These are phyloP conservation scores for Silurus glanis DNA, from an alignment of 2,113 vertebrate genomes.

Conservation along the genomic window DNA sequence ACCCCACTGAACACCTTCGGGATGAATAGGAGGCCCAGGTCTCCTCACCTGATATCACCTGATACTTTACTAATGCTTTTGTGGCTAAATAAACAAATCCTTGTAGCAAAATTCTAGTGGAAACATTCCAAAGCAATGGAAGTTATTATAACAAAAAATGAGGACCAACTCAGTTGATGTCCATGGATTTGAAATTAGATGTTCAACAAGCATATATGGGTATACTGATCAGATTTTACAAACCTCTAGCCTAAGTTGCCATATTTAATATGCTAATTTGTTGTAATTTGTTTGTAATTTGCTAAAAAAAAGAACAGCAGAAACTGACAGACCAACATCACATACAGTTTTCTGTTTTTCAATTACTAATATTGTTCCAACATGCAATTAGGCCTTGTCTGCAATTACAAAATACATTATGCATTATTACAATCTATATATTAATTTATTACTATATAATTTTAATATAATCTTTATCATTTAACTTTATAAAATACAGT, in stretches of 20 bases:
- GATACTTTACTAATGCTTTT: neutral
- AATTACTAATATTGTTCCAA: neutral
- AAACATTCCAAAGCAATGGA: neutral
- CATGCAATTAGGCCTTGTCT: neutral
- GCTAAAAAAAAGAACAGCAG: neutral
- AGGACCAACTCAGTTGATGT: too few relatives aligned
- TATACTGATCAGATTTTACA: neutral
- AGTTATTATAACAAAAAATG: neutral
- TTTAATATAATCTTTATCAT: too few relatives aligned
- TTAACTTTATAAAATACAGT: too few relatives aligned
- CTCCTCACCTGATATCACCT: neutral
- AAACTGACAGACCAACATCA: neutral
- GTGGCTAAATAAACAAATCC: neutral
- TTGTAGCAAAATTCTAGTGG: neutral
- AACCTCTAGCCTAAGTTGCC: neutral
- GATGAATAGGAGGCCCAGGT: neutral
- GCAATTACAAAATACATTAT: neutral
- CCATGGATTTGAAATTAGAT: neutral
- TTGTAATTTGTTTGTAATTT: neutral
- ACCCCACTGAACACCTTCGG: neutral
- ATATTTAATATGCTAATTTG: neutral
- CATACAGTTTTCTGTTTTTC: neutral
- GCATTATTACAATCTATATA: too few relatives aligned
- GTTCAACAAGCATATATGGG: neutral
- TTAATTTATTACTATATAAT: too few relatives aligned